These are phyloP conservation scores for Agrotis puta DNA, from an alignment of 2,888 invertebrate genomes.

Conservation along the genomic window DNA sequence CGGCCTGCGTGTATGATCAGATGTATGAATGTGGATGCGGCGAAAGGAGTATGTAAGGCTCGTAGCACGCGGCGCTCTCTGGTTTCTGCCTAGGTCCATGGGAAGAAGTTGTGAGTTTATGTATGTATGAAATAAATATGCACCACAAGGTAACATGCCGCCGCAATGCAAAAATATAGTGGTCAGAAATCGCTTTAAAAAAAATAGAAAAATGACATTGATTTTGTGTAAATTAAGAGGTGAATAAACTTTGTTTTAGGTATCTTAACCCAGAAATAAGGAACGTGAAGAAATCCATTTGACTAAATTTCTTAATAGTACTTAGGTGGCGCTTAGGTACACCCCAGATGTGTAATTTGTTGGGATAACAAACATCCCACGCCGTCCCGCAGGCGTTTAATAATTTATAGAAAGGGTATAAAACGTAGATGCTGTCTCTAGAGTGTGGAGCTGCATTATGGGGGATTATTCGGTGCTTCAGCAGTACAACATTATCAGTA, in stretches of 20 bases:
- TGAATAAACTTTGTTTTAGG: constrained; percentile 11
- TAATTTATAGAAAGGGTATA: constrained; percentile 40
- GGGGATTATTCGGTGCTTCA: constrained; percentile 24
- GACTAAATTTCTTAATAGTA: constrained; percentile 26
- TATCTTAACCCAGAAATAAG: constrained; percentile 2
- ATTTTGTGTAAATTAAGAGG: not conserved
- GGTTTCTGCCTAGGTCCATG: no score
- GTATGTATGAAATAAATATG: no score
- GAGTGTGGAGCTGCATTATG: constrained; percentile 19
- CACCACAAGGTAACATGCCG: no score
- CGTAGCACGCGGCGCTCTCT: no score
- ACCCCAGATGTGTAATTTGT: constrained; percentile 39
- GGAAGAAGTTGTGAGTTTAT: no score
- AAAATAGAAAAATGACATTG: not conserved
- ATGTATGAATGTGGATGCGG: no score
- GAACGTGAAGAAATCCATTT: constrained; percentile 9
- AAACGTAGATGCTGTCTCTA: constrained; percentile 21
- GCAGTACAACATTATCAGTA: not conserved
- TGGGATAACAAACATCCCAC: constrained; percentile 44
- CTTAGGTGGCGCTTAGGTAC: not conserved
- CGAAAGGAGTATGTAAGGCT: no score
- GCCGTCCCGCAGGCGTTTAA: constrained; percentile 29
- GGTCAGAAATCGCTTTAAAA: not conserved
- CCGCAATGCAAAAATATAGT: no score
- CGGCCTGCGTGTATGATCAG: no score